Evolutionary conservation across 92 coral and sea anemone species (phyloP), one percentile per base, ranked within the genome.

Genomic region (Phenganax subtilis): DNA sequence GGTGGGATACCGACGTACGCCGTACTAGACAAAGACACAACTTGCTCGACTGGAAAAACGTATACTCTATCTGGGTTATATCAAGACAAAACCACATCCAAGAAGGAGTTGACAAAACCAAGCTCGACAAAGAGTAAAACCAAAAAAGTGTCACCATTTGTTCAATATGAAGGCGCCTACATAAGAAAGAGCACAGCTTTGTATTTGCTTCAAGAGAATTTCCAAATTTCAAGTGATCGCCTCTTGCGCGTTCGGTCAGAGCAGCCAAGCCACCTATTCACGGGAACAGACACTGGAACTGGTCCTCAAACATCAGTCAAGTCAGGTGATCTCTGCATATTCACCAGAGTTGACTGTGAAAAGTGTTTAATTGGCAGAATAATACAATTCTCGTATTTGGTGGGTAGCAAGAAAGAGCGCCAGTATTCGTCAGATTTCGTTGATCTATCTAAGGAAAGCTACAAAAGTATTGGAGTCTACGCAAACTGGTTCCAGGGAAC

Each of bases 131-230:
- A 52, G 77, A 53, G 17, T 27, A 6, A 73, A 53, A 73, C n/a
- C n/a, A 53, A 11, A 5, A 30, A 12, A 27, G 61, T 73, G 53
- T 73, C 77, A 53, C 77, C 17, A 7, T 73, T 73, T 54, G 77
- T 73, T 73, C 55, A 12, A 73, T 16, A 73, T 16, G 16, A 73
- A 73, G 61, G 77, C 10, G 0, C 77, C 30, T 73, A 73, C 61
- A 73, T 73, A 73, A 6, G 57, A 71, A 71, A 31, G 75, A 71
- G 75, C 75, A 71, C 75, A 71, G 55, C 55, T 31, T 71, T 71
- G 56, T 71, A 71, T 71, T 71, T 71, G n/a, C 75, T 71, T 8
- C 75, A 71, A 71, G 75, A 71, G 17, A 71, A 71, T 71, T 71
- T 9, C 75, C 75, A 71, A 71, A 51, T 71, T 55, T 69, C 74